Conservation (phyloP, 2,888 invertebrate species). For the Phalangium opilio region DNA sequence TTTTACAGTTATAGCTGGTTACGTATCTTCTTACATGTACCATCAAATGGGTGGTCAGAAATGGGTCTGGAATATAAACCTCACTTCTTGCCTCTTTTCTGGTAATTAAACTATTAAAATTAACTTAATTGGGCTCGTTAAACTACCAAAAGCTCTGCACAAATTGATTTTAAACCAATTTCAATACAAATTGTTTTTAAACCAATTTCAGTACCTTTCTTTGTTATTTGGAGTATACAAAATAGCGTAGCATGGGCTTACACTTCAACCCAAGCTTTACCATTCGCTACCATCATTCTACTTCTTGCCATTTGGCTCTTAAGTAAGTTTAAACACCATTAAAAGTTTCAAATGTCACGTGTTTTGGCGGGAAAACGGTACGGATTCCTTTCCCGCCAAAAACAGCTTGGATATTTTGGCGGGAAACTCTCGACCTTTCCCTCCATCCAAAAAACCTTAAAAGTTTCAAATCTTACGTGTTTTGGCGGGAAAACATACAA, state of each 20-base stretch:
- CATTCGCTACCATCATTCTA: slow-evolving; percentile 35
- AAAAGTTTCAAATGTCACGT: too few relatives aligned
- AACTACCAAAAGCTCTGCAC: too few relatives aligned
- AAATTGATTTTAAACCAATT: too few relatives aligned
- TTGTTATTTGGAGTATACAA: slow-evolving; percentile 36
- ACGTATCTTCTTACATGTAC: slow-evolving; percentile 34
- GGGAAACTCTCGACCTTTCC: too few relatives aligned
- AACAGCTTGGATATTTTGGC: too few relatives aligned
- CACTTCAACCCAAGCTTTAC: slow-evolving; percentile 37
- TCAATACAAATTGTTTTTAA: too few relatives aligned
- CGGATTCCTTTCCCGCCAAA: too few relatives aligned
- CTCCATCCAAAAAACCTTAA: too few relatives aligned
- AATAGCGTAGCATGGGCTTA: slow-evolving; percentile 38
- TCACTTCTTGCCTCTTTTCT: slow-evolving; percentile 36
- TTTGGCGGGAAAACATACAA: too few relatives aligned
- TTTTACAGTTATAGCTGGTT: slow-evolving; percentile 35
- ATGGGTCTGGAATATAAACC: slow-evolving; percentile 38
- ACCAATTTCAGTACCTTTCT: slow-evolving; percentile 32
- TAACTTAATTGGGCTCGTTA: too few relatives aligned
- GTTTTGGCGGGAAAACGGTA: too few relatives aligned
- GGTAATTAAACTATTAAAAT: slow-evolving; percentile 25
- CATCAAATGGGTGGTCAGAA: slow-evolving; percentile 33
- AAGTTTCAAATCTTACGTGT: too few relatives aligned
- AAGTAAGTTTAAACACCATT: slow-evolving; percentile 23
- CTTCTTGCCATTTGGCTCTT: slow-evolving; percentile 34